A percentile compares a stretch with the other conserved stretches of the same genome.
These are phyloP conservation scores for Struthidea cinerea DNA, from an alignment of 2,113 vertebrate genomes.

Conservation along the genomic window DNA sequence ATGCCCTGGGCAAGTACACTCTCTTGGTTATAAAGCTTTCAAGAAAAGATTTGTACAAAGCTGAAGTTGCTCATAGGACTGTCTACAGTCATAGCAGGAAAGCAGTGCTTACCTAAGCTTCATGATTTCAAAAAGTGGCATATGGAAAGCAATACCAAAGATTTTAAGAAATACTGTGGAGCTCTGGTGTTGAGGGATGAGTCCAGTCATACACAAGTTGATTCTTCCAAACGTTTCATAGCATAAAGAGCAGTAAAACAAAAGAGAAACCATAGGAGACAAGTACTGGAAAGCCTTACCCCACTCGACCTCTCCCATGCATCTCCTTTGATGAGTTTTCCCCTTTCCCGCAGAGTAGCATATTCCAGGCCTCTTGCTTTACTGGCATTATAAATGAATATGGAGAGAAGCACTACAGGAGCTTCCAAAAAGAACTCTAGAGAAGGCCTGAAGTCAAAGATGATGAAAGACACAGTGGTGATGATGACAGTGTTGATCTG, in stretches of 20 bases:
- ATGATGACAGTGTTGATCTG: conserved; percentile 94
- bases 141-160: not conserved
- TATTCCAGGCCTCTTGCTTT: conserved; percentile 73
- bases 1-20: not conserved
- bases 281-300: conserved; percentile 75
- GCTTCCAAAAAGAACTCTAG: conserved; percentile 93
- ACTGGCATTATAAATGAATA: conserved; percentile 93
- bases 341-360: conserved; percentile 77
- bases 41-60: not conserved
- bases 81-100: not conserved
- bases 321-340: conserved; percentile 80
- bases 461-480: conserved; percentile 83
- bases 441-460: conserved; percentile 92
- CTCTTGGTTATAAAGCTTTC: not conserved
- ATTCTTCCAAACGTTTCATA: not conserved
- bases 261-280: not conserved
- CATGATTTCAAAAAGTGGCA: not conserved
- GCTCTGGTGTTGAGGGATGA: not conserved
- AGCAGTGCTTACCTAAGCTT: not conserved
- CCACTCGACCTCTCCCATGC: conserved; percentile 88
- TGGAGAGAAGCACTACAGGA: conserved; percentile 88
- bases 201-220: not conserved
- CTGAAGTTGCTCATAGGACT: not conserved
- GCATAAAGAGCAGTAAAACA: not conserved
- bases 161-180: not conserved